phyloP scores from a whole-genome alignment of 2,797 vertebrate genomes.

The Fringilla coelebs region DNA sequence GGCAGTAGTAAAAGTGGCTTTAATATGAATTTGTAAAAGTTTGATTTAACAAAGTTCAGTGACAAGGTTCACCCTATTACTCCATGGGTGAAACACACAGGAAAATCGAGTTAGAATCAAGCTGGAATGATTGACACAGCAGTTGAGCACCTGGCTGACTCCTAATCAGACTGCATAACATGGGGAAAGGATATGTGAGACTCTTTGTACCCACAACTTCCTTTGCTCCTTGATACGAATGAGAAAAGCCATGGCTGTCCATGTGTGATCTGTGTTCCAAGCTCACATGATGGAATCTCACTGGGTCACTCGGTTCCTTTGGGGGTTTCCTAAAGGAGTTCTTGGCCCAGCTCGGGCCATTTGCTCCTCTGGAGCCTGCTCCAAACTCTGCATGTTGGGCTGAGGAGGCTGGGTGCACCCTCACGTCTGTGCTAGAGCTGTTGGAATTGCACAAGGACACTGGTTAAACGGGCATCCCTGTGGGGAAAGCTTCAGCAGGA shows the following conservation, averaged over 20 bases:
- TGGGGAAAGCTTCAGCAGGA: not conserved
- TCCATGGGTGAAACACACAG: not conserved
- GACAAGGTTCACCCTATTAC: not conserved
- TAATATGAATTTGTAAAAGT: not conserved
- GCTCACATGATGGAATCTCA: not conserved
- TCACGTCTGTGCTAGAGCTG: not conserved
- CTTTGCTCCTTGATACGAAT: not conserved
- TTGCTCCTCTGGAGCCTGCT: not conserved
- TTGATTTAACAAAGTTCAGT: not conserved
- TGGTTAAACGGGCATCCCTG: not conserved
- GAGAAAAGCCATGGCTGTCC: not conserved
- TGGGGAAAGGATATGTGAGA: not conserved
- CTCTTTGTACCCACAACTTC: not conserved
- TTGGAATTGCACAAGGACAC: not conserved
- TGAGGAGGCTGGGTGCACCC: not conserved
- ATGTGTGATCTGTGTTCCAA: not conserved
- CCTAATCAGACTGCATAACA: not conserved
- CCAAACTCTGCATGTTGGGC: not conserved
- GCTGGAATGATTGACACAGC: not conserved
- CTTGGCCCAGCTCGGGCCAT: not conserved
- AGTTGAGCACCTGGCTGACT: not conserved
- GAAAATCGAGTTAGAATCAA: not conserved
- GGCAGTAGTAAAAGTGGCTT: not conserved
- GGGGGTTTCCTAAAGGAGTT: not conserved
- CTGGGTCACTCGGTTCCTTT: not conserved